Base-by-base conservation (phyloP, 2,888 invertebrate genomes). In the Xanthia icteritia region DNA sequence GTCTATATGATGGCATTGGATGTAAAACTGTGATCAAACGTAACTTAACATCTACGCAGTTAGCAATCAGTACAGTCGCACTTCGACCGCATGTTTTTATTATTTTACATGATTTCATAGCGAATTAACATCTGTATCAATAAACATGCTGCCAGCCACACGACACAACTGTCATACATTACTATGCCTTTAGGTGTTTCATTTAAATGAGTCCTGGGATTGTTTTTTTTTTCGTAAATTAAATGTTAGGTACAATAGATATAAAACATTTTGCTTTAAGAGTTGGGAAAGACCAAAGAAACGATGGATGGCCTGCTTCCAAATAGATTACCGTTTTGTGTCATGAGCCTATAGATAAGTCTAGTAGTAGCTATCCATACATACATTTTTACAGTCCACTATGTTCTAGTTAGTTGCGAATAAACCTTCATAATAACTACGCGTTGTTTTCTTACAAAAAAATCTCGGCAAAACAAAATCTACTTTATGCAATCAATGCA, bases 81-180 rank as follows among this genome's bases (percentile, higher is more conserved):
- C 61, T 51, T 65, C n/a, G 31, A 69, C 15, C 67, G 31, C 36
- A 51, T 73, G 66, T 78, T 70, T 78, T 75, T 77, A 84, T 86
- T 80, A 70, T 86, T 88, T 79, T 84, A 75, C 61, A 86, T 81
- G 84, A 88, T 89, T 90, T 84, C 82, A 82, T 87, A 77, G 71
- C 71, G 42, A 5, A 73, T 36, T 61, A 27, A 51, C 90, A 90
- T 80, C 84, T 90, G 90, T 81, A 75, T 89, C 85, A 89, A 89
- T 68, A 89, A 9, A 61, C 36, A 31, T 70, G 78, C 79, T 79
- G 76, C 75, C 76, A 87, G 78, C 72, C 66, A 68, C 63, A 72
- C 76, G 48, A 56, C 31, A 27, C 42, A 60, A 79, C 77, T 75
- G 71, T n/a, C 78, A 79, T 27, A 56, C 6, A 23, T 13, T n/a